Percentiles rank a stretch among this genome's conserved stretches.
These are phyloP conservation scores for Eilema sororculum DNA, from an alignment of 2,888 invertebrate species.

Conservation along the genomic window DNA sequence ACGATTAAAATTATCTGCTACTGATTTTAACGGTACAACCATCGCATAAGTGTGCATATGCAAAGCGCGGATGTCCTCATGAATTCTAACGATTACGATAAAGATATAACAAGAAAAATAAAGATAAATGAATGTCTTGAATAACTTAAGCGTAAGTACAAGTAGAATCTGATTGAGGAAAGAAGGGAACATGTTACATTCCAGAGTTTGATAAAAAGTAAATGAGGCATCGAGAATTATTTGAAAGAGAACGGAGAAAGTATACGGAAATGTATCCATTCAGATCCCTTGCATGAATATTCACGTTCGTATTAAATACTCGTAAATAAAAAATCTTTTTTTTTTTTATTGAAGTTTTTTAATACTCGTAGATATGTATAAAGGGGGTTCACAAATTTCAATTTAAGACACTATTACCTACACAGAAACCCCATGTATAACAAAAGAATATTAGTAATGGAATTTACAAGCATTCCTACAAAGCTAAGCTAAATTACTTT, in stretches of 20 bases:
- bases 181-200: not conserved
- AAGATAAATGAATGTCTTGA: not conserved
- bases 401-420: no score
- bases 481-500: no score
- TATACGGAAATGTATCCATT: not conserved
- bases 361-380: no score
- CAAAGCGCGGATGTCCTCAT: not conserved
- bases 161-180: not conserved
- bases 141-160: slow-evolving; percentile 1
- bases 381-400: no score
- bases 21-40: not conserved
- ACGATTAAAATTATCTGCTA: not conserved
- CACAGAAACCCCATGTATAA: not conserved
- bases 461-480: no score
- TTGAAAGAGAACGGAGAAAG: not conserved
- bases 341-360: no score
- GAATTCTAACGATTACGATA: not conserved
- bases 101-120: not conserved
- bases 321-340: not conserved
- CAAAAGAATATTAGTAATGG: no score
- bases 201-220: not conserved
- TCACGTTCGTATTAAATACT: not conserved
- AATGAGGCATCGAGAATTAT: not conserved
- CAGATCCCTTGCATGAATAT: not conserved
- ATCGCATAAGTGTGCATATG: not conserved